Evolutionary conservation across 2,888 invertebrate species (phyloP), one percentile per base, ranked within the genome.

Genomic region (Drosophila fulvimacula): DNA sequence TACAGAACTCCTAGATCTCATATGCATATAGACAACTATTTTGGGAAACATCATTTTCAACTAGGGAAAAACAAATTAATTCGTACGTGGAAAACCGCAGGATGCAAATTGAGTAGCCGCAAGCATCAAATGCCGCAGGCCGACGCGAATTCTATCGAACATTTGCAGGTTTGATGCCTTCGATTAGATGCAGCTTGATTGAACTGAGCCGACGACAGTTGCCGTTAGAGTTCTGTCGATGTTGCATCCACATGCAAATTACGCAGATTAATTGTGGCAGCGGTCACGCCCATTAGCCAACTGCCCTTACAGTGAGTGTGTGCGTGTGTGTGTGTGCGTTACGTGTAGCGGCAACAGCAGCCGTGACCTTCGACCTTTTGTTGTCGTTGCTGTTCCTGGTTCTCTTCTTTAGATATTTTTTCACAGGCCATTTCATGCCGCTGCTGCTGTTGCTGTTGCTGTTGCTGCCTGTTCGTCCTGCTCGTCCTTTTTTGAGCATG

Each of bases 321-420:
- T n/a, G n/a, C n/a, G n/a, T n/a, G n/a, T n/a, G n/a, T n/a, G n/a
- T n/a, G n/a, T n/a, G n/a, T 30, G 15, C 60, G 44, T 56, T 39
- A 53, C 79, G 44, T 56, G 48, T 51, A 21, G 32, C 48, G 24
- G 53, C 66, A 53, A 52, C 70, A 42, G 62, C 73, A 56, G 68
- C 63, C 55, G 59, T 81, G 90, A 90, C 89, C 89, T 90, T 90
- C 88, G 65, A 75, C 71, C 80, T 86, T 66, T 77, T 52, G 61
- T 59, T 52, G 42, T 36, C 61, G 48, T 24, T 46, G 52, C 38
- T 62, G 44, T 21, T 48, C 42, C 42, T 69, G 55, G 59, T 59
- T 57, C 56, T 65, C 46, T 42, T 56, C 57, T 65, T 57, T 57
- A 46, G 36, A 36, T 64, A 71, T 75, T 70, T 77, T 77, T 79